Evolutionary conservation across 1,140 invertebrate species (phyloP), one percentile per base, ranked within the genome.

Genomic region (Heliothis virescens): DNA sequence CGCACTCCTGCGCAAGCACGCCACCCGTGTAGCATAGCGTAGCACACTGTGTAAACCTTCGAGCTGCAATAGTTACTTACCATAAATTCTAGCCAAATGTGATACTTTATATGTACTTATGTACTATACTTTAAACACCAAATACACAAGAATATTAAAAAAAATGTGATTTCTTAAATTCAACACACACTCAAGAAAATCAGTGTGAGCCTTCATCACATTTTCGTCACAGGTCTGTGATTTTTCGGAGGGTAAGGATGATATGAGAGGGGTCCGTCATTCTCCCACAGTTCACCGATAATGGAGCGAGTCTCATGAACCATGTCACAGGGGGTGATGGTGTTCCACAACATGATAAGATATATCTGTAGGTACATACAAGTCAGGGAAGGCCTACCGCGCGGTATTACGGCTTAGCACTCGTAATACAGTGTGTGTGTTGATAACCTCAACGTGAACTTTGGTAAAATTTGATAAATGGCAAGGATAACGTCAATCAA

Each of bases 401-500:
- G 9, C 41, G 11, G 16, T 15, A 48, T 50, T 67, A 67, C 34
- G 55, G 55, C 16, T 57, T 57, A 57, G 11, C 21, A 48, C n/a
- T 67, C 16, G 41, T 48, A 48, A 67, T 48, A 41, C 34, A 41
- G 34, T 41, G 5, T 41, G n/a, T n/a, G n/a, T n/a, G 41, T 41
- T 16, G 63, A 67, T 67, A 67, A 67, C 63, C 63, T 48, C 63
- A 41, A 13, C 41, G 34, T 67, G 63, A 67, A 67, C 63, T 67
- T 67, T 67, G 41, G 9, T 67, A 47, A 67, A 67, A 48, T 48
- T 67, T 48, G 63, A 67, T 67, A 67, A 67, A 67, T 67, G 41
- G 63, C 63, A 67, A 67, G 63, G 63, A 67, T 67, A 67, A 67
- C 63, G 63, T 67, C 41, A 18, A 48, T 48, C 41, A 47, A 13